Evolutionary conservation across 2,797 vertebrate genomes (phyloP), one percentile per base, ranked within the genome.

Genomic region (Helarctos malayanus): DNA sequence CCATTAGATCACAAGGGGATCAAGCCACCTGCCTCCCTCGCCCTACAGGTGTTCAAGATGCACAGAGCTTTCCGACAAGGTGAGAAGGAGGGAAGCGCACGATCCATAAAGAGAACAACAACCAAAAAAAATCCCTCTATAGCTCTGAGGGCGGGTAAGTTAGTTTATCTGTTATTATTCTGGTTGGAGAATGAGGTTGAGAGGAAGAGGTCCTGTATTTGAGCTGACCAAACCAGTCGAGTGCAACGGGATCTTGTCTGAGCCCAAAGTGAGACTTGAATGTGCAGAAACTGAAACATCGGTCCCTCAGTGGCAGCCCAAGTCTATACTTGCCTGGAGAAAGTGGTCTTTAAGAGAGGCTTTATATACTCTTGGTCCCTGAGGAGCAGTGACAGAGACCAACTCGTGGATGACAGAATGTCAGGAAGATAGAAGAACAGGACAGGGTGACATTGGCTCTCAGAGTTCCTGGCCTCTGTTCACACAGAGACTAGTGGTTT

Each of bases 141-240:
- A 75, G 11, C 54, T 76, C 10, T 83, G n/a, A 92, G 35, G 35
- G 45, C 45, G 13, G n/a, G 8, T 10, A 45, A 93, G 27, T 52
- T 90, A 90, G 81, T 90, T 90, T 93, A 68, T 81, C 14, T 86
- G 10, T 73, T 84, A 84, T 69, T 69, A 73, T 73, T 88, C 45
- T 94, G 27, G 32, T 91, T 87, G 78, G 59, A 71, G 9, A 94
- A 68, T 88, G 49, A 89, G 14, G 19, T 68, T 75, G 32, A 45
- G 45, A 29, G 32, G 8, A 59, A 83, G 38, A 32, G 0, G 5
- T 49, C 27, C 69, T 49, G 61, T 35, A 78, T 56, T 81, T 93
- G 54, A 87, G 23, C 82, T 91, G 8, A 81, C 23, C 35, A 90
- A 71, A 82, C 9, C 71, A 73, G 21, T 71, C 16, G 13, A 63